These are phyloP conservation scores for Mantis religiosa DNA, from an alignment of 2,888 invertebrate species.

Conservation along the genomic window DNA sequence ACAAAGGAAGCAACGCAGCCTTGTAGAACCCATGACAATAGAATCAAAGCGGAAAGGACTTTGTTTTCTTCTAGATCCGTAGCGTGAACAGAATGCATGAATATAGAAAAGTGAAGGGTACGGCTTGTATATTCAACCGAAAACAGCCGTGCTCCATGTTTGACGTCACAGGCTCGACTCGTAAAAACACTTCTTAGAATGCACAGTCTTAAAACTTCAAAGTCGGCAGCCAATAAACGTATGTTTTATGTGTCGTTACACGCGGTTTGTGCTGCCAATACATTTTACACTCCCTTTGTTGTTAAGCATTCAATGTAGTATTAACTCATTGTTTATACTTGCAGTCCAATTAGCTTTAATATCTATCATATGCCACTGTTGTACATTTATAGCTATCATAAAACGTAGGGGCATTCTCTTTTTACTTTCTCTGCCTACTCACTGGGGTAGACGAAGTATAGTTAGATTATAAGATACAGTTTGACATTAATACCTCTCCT, in stretches of 20 bases:
- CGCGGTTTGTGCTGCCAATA: neutral
- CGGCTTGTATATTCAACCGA: neutral
- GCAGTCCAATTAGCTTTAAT: too few species aligned
- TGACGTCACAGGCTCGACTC: neutral
- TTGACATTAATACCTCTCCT: too few species aligned
- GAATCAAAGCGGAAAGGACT: too few species aligned
- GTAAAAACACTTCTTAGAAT: neutral
- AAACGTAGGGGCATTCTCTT: too few species aligned
- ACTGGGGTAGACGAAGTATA: too few species aligned
- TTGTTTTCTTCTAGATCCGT: neutral
- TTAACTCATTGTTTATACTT: too few species aligned
- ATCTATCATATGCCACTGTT: too few species aligned
- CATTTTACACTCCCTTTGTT: too few species aligned
- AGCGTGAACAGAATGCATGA: neutral
- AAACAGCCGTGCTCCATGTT: neutral
- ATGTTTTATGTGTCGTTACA: neutral
- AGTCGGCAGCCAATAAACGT: neutral
- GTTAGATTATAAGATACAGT: too few species aligned
- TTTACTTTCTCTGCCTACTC: too few species aligned
- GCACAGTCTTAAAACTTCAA: neutral
- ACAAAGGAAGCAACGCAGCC: neutral
- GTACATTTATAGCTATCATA: too few species aligned
- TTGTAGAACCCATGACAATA: neutral
- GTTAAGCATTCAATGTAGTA: too few species aligned
- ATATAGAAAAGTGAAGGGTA: neutral